These are phyloP conservation scores for Trisateles emortualis DNA, from an alignment of 2,888 invertebrate species.

Conservation along the genomic window DNA sequence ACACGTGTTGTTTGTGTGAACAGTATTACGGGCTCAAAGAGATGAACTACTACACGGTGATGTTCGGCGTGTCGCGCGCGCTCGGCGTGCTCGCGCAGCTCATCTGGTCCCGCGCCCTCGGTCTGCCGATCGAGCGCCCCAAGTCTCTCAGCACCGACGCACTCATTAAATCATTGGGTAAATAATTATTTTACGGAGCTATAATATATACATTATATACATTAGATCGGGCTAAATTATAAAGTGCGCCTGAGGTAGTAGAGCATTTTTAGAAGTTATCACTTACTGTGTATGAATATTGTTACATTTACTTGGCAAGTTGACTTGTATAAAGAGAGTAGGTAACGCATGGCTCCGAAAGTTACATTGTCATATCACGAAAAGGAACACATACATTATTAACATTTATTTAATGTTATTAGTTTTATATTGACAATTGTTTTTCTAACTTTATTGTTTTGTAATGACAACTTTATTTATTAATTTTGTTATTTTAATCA, in stretches of 20 bases:
- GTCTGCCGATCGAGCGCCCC: constrained; percentile 94
- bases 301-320: neutral
- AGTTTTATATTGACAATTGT: neutral
- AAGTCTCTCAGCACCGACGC: constrained; percentile 93
- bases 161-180: constrained; percentile 79
- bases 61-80: constrained; percentile 96
- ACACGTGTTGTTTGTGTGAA: constrained; percentile 45
- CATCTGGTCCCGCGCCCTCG: constrained; percentile 95
- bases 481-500: neutral
- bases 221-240: constrained; percentile 33
- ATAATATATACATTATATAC: constrained; percentile 28
- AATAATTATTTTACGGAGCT: constrained; percentile 60
- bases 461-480: neutral
- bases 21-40: constrained; percentile 96
- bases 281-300: neutral
- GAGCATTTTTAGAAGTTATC: constrained; percentile 3
- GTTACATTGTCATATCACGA: neutral
- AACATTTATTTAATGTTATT: neutral
- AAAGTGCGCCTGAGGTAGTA: constrained; percentile 22
- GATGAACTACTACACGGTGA: constrained; percentile 97
- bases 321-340: neutral
- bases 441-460: neutral
- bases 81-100: constrained; percentile 94
- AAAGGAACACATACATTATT: neutral
- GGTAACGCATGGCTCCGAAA: neutral